These are phyloP conservation scores for Emmelina monodactyla DNA, from an alignment of 2,888 invertebrate species.

Conservation along the genomic window DNA sequence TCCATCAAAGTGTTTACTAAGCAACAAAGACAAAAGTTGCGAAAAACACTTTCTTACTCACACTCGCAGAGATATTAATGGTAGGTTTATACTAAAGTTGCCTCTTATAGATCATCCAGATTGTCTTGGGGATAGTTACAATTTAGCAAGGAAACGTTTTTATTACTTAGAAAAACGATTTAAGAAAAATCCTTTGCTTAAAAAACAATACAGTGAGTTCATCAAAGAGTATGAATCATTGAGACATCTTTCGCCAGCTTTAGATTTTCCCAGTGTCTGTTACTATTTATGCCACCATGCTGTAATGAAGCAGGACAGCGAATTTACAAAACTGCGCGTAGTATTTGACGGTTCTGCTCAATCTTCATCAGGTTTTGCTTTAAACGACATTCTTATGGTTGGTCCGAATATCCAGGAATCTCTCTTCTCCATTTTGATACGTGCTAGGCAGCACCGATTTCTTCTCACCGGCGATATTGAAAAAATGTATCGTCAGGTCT, in stretches of 20 bases:
- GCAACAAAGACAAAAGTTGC: slow-evolving; percentile 12
- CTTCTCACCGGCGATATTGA: slow-evolving; percentile 27
- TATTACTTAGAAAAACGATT: slow-evolving; percentile 14
- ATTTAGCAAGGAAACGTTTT: slow-evolving; percentile 17
- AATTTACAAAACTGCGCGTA: slow-evolving; percentile 24
- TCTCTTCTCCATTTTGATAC: slow-evolving; percentile 21
- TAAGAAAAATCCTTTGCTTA: slow-evolving; percentile 9
- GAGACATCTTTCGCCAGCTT: slow-evolving; percentile 12
- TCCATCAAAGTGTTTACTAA: slow-evolving; percentile 10
- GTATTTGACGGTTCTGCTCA: slow-evolving; percentile 25
- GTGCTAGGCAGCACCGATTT: slow-evolving; percentile 20
- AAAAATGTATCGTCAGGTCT: slow-evolving; percentile 19
- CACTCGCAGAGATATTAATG: slow-evolving; percentile 8
- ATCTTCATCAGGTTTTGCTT: slow-evolving; percentile 18
- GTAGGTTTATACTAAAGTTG: slow-evolving; percentile 16
- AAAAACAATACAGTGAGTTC: slow-evolving; percentile 13
- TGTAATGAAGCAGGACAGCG: slow-evolving; percentile 21
- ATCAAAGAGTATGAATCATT: slow-evolving; percentile 16
- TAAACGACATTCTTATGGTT: slow-evolving; percentile 24
- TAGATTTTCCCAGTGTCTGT: background rate
- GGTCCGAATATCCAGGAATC: slow-evolving; percentile 24
- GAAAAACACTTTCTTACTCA: slow-evolving; percentile 16
- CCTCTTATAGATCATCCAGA: slow-evolving; percentile 9
- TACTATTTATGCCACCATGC: slow-evolving; percentile 31
- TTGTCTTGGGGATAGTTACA: slow-evolving; percentile 16